These are phyloP conservation scores for Pogonomyrmex californicus DNA, from an alignment of 1,140 invertebrate species.

Conservation along the genomic window DNA sequence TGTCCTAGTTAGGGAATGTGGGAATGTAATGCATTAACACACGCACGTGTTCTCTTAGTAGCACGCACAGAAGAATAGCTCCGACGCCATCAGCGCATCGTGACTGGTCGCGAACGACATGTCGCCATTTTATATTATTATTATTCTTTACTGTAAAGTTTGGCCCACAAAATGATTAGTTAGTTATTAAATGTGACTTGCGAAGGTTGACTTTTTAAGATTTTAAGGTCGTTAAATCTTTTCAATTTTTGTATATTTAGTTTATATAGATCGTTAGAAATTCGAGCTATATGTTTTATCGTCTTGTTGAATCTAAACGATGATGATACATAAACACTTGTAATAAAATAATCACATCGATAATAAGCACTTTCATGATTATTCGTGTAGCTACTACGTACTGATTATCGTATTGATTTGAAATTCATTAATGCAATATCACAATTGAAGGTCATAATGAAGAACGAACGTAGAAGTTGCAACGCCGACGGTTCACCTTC, in stretches of 20 bases:
- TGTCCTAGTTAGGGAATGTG: background rate
- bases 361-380: background rate
- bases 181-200: background rate
- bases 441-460: background rate
- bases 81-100: conserved; percentile 20
- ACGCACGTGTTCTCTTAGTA: conserved; percentile 22
- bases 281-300: background rate
- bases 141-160: background rate
- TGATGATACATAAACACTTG: background rate
- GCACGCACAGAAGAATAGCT: conserved; percentile 24
- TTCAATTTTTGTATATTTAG: background rate
- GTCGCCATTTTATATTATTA: conserved; percentile 27
- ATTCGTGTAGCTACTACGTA: background rate
- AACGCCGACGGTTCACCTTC: conserved; percentile 76
- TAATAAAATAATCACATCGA: background rate
- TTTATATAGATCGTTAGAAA: background rate
- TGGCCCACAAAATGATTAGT: background rate
- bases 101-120: background rate
- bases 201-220: too few relatives aligned
- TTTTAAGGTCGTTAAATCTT: background rate
- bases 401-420: background rate
- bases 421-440: conserved; percentile 25
- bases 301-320: background rate
- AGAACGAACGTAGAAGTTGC: conserved; percentile 18
- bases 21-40: conserved; percentile 27